Conservation (phyloP, 2,888 invertebrate genomes). For the Heliconius hortense region DNA sequence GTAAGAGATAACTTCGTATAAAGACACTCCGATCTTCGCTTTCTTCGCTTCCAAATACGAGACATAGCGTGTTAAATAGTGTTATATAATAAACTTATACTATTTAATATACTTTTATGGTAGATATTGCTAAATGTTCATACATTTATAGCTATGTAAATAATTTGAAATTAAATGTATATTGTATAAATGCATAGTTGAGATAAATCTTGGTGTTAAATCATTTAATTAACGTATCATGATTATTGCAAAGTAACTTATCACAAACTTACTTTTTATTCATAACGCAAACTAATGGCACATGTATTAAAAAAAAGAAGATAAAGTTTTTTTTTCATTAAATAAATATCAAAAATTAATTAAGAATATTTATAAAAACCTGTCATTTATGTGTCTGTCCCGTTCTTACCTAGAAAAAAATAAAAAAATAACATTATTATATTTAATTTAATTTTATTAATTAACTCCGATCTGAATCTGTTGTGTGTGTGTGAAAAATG, state of each 20-base stretch:
- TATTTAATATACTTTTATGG: no score
- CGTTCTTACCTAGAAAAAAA: conserved; percentile 24
- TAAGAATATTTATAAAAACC: conserved; percentile 23
- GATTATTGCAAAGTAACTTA: not conserved
- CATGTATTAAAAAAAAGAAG: not conserved
- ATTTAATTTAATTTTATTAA: not conserved
- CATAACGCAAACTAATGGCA: not conserved
- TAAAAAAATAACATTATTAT: not conserved
- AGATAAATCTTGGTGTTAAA: not conserved
- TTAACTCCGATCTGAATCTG: no score
- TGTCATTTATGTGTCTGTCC: conserved; percentile 26
- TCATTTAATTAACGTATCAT: not conserved
- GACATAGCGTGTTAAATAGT: no score
- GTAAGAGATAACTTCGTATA: no score
- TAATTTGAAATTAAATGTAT: no score
- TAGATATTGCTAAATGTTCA: no score
- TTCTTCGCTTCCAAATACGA: no score
- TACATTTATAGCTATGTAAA: no score
- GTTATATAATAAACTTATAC: no score
- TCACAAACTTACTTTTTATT: not conserved
- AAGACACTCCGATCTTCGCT: no score
- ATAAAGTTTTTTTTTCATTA: not conserved
- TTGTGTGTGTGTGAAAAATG: no score
- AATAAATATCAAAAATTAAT: not conserved
- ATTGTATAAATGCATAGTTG: not conserved